Evolutionary conservation across 2,797 vertebrate species (phyloP), one percentile per base, ranked within the genome.

Genomic region (Microcaecilia unicolor): DNA sequence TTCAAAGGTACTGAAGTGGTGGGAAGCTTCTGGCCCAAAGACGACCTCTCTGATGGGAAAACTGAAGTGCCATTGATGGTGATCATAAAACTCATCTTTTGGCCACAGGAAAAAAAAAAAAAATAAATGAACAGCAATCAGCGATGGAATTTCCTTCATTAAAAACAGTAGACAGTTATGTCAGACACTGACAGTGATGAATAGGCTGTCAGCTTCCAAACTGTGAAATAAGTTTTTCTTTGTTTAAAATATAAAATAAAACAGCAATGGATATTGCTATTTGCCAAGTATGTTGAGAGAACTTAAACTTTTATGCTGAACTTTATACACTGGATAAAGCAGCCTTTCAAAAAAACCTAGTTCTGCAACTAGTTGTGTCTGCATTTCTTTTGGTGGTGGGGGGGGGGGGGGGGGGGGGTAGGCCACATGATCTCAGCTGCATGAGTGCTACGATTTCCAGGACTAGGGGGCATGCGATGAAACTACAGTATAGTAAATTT

Each of bases 181-280:
- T 44, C 34, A 24, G 44, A 46, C 43, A 37, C 57, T 81, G 77
- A 56, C 70, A 72, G 61, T 76, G 79, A 84, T 79, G 61, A 72
- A 83, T 75, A 70, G 63, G 48, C 56, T 72, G 64, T 60, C 31
- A 44, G 58, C 61, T 64, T 47, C 58, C 47, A 45, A 64, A 61
- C 66, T 69, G 69, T 48, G 29, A 57, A 58, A 61, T 40, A 18
- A 2, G 40, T 3, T 28, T 14, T 9, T 10, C 10, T 37, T 34
- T 45, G 32, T 13, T 4, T 48, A 25, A n/a, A 25, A 17, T n/a
- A 37, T 36, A 38, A 25, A n/a, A 25, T 17, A n/a, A 37, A 36
- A 38, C 35, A 46, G 43, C 35, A 23, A 15, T 23, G 16, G 31
- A 39, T 36, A 31, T 19, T 47, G 31, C 16, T 47, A 40, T 40